Base-by-base conservation (phyloP, 2,888 invertebrate genomes). In the Prenolepis imparis region DNA sequence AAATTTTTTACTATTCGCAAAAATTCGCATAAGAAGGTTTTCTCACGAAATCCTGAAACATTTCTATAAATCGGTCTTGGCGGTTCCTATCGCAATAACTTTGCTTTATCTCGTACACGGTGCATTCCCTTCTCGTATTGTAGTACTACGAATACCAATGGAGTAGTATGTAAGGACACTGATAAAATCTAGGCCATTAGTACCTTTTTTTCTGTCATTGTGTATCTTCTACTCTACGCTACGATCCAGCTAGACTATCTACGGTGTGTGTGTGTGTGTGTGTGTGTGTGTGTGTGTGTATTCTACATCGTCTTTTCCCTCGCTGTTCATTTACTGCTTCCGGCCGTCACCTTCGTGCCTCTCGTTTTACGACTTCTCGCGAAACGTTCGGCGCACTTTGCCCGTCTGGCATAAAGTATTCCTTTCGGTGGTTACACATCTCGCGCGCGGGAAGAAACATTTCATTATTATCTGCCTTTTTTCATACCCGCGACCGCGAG, bases 111-210 rank as follows among this genome's bases (percentile, higher is more conserved):
- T 59, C 39, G 28, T 12, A 21, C 32, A 36, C 44, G 12, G 59
- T 52, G 73, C 72, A 67, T 67, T 74, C 44, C n/a, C 63, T 28
- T 39, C 21, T 39, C 32, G 64, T 32, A 68, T 68, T 55, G 52
- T 52, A 52, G 52, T 68, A 44, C n/a, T 9, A 11, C 4, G n/a
- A 2, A 12, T 21, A 57, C 28, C 55, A 55, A 39, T 24, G 18
- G 4, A 18, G 28, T 28, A n/a, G 78, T 68, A 67, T 73, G 32
- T 75, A 82, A 78, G 41, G 59, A 67, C 77, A 66, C 36, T 57
- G 86, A 84, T 88, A 86, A 80, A 86, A 89, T 88, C 89, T 83
- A 8, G 32, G 67, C 57, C 73, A 41, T 63, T 66, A 64, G 57
- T 39, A 63, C 24, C 41, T 78, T 55, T 74, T 59, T 84, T 88